Evolutionary conservation across 2,888 invertebrate species (phyloP).

Genomic region (Rhaphigaster nebulosa): DNA sequence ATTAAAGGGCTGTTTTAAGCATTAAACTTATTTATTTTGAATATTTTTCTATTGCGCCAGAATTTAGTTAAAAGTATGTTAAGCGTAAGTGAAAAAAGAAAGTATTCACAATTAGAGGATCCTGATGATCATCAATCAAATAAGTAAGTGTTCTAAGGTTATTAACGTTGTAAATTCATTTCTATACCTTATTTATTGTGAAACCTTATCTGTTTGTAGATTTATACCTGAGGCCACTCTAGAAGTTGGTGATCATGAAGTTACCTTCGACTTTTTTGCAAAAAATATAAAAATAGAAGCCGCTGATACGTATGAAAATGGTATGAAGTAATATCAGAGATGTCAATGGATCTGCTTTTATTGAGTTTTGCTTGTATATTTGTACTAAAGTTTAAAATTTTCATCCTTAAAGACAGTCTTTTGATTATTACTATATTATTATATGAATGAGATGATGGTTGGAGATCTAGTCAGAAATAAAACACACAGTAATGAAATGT

Average conservation of each 20-base stretch:
- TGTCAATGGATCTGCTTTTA: not conserved
- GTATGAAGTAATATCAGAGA: not conserved
- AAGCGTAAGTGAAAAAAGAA: not conserved
- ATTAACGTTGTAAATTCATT: not conserved
- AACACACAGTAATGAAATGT: no score
- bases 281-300: conserved; percentile 54
- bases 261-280: conserved; percentile 45
- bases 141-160: not conserved
- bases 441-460: no score
- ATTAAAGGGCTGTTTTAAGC: not conserved
- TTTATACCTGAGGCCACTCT: conserved; percentile 36
- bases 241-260: conserved; percentile 46
- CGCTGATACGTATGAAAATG: conserved; percentile 49
- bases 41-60: not conserved
- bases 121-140: not conserved
- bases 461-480: no score
- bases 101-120: not conserved
- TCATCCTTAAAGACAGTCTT: no score
- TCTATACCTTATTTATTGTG: not conserved
- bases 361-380: no score
- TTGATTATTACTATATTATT: no score
- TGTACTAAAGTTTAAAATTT: no score
- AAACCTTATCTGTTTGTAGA: not conserved
- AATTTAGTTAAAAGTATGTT: not conserved
- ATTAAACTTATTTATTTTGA: not conserved